Evolutionary conservation across 2,888 invertebrate genomes (phyloP), one percentile per base, ranked within the genome.

Genomic region (Trilocha varians): DNA sequence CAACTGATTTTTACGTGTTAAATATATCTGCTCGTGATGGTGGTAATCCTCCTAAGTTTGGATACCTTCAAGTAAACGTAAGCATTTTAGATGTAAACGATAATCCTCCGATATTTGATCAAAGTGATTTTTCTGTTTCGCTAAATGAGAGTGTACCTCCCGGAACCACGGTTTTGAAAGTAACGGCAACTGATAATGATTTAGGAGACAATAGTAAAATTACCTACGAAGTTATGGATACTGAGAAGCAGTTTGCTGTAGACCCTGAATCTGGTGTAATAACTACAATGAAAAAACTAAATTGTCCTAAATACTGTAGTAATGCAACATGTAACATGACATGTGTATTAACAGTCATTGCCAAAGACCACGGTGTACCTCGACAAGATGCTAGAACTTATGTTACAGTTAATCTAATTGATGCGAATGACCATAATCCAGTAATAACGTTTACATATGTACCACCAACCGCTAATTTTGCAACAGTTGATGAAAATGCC

Each of bases 401-500:
- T 74, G 96, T 97, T 17, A 97, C 96, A 37, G 95, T 97, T 3
- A 96, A 96, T 79, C 87, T 97, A 38, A 88, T 96, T 47, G 96
- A 97, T 69, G 95, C 96, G 25, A 97, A 97, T 73, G 96, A 97
- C 80, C 96, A 98, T 72, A 96, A 96, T 76, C 97, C 97, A 4
- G 90, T 93, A 38, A 96, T 97, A 55, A 92, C 93, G 51, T 94
- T 97, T 78, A 91, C 93, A 40, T 96, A 95, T 71, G 94, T 97
- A 72, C 91, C 92, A 13, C 87, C 92, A 2, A 94, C 93, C 0
- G 94, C 95, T 0, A 91, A 90, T 37, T 94, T 92, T 67, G 97
- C 97, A 6, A 96, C 95, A 1, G 96, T 98, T 1, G 97, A 98
- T 67, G 98, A 98, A 83, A 97, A 97, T 72, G 97, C 97, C 0